A percentile compares a stretch with the other conserved stretches of the same genome.
Evolutionary conservation across 2,113 vertebrate species (phyloP).

Genomic region (Verasper variegatus): DNA sequence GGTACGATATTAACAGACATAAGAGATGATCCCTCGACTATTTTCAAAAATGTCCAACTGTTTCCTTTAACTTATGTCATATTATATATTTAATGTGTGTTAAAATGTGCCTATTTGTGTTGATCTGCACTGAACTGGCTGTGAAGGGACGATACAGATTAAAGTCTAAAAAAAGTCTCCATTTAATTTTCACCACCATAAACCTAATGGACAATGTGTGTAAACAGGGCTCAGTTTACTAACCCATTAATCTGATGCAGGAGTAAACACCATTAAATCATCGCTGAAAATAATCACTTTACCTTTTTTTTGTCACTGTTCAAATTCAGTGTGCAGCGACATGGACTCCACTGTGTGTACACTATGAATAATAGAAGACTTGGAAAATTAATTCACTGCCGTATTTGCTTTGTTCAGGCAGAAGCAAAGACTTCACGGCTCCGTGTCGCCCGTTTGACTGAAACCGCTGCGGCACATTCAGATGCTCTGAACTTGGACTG

Average conservation of each 20-base stretch:
- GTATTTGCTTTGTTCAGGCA: neutral
- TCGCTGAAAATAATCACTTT: neutral
- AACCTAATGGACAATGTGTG: neutral
- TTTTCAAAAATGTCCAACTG: too few species aligned
- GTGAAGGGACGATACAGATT: too few species aligned
- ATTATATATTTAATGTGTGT: too few species aligned
- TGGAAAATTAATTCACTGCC: neutral
- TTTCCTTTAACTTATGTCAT: too few species aligned
- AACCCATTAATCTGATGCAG: neutral
- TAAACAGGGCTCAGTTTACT: neutral
- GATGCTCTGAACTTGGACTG: conserved; percentile 17
- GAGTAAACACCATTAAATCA: neutral
- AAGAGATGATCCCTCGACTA: too few species aligned
- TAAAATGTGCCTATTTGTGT: too few species aligned
- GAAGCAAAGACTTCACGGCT: neutral
- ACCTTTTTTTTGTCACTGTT: neutral
- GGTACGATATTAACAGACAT: too few species aligned
- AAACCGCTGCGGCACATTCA: conserved; percentile 11
- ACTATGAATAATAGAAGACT: neutral
- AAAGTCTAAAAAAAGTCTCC: too few species aligned
- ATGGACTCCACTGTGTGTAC: neutral
- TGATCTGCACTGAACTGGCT: too few species aligned
- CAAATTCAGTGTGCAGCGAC: neutral
- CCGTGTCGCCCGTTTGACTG: neutral
- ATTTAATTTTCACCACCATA: neutral